Evolutionary conservation across 2,797 vertebrate genomes (phyloP).

Genomic region (Buphagus erythrorhynchus): DNA sequence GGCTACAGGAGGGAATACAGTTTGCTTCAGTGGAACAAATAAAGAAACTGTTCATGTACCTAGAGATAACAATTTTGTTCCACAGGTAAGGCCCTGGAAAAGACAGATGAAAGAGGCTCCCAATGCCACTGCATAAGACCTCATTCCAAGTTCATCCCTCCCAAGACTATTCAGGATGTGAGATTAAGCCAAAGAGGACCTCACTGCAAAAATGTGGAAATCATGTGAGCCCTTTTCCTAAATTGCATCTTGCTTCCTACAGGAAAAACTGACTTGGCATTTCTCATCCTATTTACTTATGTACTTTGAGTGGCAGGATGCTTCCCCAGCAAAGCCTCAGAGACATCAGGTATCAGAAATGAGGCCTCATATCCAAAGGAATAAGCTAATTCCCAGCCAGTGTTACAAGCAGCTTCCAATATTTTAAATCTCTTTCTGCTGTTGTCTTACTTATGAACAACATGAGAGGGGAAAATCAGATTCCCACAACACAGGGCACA

Average conservation of each 20-base stretch:
- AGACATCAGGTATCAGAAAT: background rate
- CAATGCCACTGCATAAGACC: background rate
- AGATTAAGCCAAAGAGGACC: constrained; percentile 2
- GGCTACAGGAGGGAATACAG: background rate
- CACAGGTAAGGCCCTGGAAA: background rate
- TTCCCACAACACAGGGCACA: background rate
- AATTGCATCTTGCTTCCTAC: background rate
- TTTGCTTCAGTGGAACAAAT: background rate
- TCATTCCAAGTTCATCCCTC: constrained; percentile 5
- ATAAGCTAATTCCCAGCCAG: background rate
- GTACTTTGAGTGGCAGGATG: background rate
- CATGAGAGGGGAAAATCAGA: background rate
- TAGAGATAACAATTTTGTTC: background rate
- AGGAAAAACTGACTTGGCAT: background rate
- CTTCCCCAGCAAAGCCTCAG: background rate
- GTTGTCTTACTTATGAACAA: background rate
- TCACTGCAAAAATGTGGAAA: constrained; percentile 45
- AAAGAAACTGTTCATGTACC: background rate
- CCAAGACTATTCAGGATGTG: background rate
- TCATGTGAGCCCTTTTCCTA: constrained; percentile 43
- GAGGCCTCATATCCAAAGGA: background rate
- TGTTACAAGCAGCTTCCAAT: background rate
- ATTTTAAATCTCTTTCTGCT: background rate
- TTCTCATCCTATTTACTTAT: background rate
- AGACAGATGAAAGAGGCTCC: background rate